These are phyloP conservation scores for Pachydiplax longipennis DNA, from an alignment of 2,888 invertebrate species.

Conservation along the genomic window DNA sequence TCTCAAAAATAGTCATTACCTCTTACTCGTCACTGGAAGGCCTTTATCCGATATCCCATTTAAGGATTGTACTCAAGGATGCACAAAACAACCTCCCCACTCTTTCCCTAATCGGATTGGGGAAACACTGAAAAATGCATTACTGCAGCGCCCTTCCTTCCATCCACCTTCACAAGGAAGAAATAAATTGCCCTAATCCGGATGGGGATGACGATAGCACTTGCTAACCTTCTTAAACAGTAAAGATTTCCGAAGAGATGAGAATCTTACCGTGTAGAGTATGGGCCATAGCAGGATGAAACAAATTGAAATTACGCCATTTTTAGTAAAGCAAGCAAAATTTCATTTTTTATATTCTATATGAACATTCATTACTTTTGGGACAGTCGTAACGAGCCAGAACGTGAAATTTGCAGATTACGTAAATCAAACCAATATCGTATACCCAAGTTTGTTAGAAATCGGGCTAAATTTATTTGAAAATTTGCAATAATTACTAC, in stretches of 20 bases:
- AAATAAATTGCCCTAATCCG: background rate
- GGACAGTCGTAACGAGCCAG: too few relatives aligned
- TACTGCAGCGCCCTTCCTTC: background rate
- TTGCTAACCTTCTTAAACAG: background rate
- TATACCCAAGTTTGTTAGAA: too few relatives aligned
- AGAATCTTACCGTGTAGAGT: background rate
- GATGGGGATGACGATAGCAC: background rate
- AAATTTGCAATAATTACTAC: too few relatives aligned
- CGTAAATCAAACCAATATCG: too few relatives aligned
- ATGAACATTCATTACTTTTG: too few relatives aligned
- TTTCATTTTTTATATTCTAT: too few relatives aligned
- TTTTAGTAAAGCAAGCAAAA: too few relatives aligned
- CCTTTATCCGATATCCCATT: background rate
- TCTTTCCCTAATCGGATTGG: background rate
- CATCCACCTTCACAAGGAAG: background rate
- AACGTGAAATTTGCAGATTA: too few relatives aligned
- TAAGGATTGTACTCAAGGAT: background rate
- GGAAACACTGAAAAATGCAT: background rate
- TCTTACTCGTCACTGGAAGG: background rate
- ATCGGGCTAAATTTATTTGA: too few relatives aligned
- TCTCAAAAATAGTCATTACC: background rate
- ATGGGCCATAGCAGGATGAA: background rate
- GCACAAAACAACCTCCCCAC: background rate
- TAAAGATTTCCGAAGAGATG: background rate
- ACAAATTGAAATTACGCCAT: too few relatives aligned